Percentiles rank a stretch among this genome's conserved stretches.
Conservation (phyloP, 2,113 vertebrate genomes). For the Formicarius rufipectus region DNA sequence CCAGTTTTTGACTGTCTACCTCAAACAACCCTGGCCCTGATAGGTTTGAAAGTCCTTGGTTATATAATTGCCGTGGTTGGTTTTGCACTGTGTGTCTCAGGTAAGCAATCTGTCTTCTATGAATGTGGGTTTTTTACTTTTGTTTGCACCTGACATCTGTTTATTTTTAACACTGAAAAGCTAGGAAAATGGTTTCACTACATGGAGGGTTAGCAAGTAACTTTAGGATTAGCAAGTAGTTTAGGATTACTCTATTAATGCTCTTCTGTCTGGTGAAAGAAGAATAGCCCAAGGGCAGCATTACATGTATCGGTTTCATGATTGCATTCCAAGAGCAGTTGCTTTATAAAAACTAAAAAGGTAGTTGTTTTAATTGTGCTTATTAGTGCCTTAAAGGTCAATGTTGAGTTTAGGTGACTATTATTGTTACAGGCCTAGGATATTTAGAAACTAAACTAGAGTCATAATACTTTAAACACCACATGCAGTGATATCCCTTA, state of each 20-base stretch:
- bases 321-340: background rate
- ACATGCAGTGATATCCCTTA: background rate
- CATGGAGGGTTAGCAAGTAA: background rate
- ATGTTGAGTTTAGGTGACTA: background rate
- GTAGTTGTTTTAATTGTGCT: background rate
- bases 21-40: constrained; percentile 36
- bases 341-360: background rate
- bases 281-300: background rate
- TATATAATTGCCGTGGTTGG: constrained; percentile 71
- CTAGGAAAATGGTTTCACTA: background rate
- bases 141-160: background rate
- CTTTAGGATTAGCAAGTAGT: no score
- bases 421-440: background rate
- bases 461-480: background rate
- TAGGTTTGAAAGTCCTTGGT: constrained; percentile 68
- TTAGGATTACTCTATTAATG: background rate
- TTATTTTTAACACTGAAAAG: background rate
- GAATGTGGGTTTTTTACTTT: background rate
- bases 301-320: background rate
- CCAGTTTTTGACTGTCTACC: constrained; percentile 55
- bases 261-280: background rate
- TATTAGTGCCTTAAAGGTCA: background rate
- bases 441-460: background rate
- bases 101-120: constrained; percentile 38
- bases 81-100: constrained; percentile 69